phyloP scores from a whole-genome alignment of 2,113 vertebrate genomes.

The Rhinichthys klamathensis region DNA sequence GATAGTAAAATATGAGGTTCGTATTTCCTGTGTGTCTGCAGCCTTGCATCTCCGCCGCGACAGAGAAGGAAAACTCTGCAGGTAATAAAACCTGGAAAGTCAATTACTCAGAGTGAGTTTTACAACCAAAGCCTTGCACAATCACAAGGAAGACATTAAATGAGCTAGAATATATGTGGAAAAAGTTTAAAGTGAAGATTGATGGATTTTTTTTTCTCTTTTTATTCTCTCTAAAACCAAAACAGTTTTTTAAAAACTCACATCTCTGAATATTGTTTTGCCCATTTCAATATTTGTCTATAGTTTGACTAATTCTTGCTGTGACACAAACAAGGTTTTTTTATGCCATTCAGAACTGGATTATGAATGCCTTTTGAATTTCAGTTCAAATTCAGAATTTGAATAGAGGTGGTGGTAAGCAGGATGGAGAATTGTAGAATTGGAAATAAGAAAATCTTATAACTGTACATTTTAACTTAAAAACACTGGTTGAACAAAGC shows the following conservation, averaged over 20 bases:
- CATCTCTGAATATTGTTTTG: background rate
- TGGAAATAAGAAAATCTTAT: background rate
- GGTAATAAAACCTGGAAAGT: slow-evolving; percentile 53
- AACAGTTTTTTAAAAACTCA: background rate
- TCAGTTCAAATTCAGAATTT: background rate
- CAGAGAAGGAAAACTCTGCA: slow-evolving; percentile 45
- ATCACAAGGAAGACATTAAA: slow-evolving; percentile 56
- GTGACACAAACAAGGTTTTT: background rate
- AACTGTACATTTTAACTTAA: background rate
- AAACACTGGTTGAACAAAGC: background rate
- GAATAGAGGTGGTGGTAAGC: background rate
- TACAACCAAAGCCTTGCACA: slow-evolving; percentile 52
- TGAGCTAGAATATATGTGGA: slow-evolving; percentile 48
- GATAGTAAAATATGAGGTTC: slow-evolving; percentile 41
- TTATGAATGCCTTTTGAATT: background rate
- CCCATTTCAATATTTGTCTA: background rate
- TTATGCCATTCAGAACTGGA: background rate
- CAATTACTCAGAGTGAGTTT: slow-evolving; percentile 56
- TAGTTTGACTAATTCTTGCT: background rate
- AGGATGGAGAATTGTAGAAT: background rate
- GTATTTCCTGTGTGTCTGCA: slow-evolving; percentile 58
- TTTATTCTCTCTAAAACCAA: slow-evolving; percentile 26
- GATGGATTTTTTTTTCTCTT: slow-evolving; percentile 52
- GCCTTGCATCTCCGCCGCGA: slow-evolving; percentile 56
- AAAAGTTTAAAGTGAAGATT: slow-evolving; percentile 55